Conservation (phyloP, 2,797 vertebrate genomes). For the Acanthornis magna region DNA sequence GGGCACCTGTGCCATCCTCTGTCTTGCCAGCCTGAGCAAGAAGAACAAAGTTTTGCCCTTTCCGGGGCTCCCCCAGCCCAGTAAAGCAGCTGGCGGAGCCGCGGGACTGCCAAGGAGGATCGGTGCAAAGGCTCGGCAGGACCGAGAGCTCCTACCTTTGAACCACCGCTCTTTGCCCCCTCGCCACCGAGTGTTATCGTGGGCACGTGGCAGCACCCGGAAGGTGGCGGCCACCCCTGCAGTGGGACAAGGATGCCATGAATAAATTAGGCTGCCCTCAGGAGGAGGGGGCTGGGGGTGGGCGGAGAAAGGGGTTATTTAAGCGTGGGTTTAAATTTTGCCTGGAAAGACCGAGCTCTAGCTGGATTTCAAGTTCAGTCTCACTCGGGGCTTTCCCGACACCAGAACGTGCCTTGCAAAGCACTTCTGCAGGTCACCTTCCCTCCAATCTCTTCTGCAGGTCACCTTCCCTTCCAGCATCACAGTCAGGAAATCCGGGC, state of each 20-base stretch:
- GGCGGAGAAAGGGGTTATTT: background rate
- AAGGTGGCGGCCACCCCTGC: background rate
- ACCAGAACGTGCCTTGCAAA: background rate
- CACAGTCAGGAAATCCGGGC: background rate
- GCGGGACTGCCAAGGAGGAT: background rate
- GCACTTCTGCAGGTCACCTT: background rate
- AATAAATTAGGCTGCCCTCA: background rate
- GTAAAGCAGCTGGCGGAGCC: fast-evolving
- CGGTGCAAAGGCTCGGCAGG: background rate
- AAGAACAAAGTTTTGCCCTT: background rate
- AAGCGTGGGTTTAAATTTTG: background rate
- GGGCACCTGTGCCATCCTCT: background rate
- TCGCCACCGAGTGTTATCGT: fast-evolving
- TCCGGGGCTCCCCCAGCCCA: background rate
- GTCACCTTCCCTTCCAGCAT: background rate
- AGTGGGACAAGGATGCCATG: fast-evolving
- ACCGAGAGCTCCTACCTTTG: background rate
- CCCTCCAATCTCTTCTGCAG: background rate
- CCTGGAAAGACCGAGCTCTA: background rate
- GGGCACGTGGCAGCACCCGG: fast-evolving
- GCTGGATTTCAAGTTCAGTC: background rate
- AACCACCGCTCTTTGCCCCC: background rate
- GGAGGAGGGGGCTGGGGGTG: too few species aligned
- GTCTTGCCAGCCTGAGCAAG: fast-evolving
- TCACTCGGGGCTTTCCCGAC: background rate